These are phyloP conservation scores for Lagopus leucura DNA, from an alignment of 2,113 vertebrate genomes.

Conservation along the genomic window DNA sequence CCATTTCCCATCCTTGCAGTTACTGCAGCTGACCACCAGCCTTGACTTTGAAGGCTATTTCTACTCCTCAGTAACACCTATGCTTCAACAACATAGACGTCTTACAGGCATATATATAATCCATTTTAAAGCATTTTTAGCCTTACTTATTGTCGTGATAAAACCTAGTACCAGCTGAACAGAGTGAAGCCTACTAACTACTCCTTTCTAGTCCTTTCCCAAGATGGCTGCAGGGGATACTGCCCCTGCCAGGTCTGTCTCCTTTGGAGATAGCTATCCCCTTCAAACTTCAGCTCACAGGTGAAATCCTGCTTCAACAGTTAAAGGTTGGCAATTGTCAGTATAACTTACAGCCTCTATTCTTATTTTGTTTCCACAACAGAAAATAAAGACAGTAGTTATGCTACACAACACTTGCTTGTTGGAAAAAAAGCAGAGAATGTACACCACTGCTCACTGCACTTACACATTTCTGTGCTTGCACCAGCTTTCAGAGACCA, in stretches of 20 bases:
- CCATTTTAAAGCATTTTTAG: neutral
- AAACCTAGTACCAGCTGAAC: neutral
- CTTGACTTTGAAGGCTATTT: neutral
- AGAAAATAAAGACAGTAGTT: neutral
- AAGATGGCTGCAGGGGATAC: neutral
- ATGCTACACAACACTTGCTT: neutral
- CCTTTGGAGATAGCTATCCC: neutral
- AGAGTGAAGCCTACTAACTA: neutral
- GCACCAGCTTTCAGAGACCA: neutral
- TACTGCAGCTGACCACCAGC: neutral
- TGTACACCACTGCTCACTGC: neutral
- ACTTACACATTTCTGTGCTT: neutral
- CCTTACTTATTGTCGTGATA: neutral
- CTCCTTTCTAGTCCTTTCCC: neutral
- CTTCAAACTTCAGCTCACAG: neutral
- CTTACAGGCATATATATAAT: neutral
- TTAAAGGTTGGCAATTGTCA: neutral
- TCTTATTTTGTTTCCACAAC: neutral
- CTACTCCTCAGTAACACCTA: neutral
- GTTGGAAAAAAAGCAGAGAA: neutral
- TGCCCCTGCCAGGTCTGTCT: fast-evolving
- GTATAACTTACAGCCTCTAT: neutral
- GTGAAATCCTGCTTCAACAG: neutral
- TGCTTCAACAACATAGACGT: neutral
- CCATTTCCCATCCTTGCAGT: neutral